phyloP scores from a whole-genome alignment of 2,888 invertebrate genomes.

The Rosalia funebris region DNA sequence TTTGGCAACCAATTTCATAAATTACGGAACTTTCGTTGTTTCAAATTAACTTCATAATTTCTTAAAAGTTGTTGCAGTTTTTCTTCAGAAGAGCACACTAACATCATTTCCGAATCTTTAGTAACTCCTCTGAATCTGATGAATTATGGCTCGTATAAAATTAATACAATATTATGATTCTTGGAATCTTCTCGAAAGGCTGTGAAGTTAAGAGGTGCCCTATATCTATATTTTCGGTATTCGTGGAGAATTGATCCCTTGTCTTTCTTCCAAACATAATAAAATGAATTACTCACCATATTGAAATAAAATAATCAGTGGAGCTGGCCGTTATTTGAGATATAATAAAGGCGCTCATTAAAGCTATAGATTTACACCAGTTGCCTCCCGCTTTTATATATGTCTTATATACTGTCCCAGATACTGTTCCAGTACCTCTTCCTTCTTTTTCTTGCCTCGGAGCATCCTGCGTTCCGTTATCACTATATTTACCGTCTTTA shows the following conservation, averaged over 20 bases:
- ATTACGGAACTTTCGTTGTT: too few relatives aligned
- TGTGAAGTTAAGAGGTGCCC: too few relatives aligned
- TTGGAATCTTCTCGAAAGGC: too few relatives aligned
- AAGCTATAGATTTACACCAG: slow-evolving; percentile 61
- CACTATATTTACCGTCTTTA: slow-evolving; percentile 22
- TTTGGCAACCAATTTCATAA: too few relatives aligned
- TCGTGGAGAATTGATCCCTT: slow-evolving; percentile 24
- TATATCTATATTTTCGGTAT: too few relatives aligned
- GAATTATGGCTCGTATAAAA: too few relatives aligned
- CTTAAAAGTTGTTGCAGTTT: too few relatives aligned
- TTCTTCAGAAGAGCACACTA: too few relatives aligned
- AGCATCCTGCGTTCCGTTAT: slow-evolving; percentile 30
- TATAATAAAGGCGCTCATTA: slow-evolving; percentile 67
- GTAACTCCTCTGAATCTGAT: too few relatives aligned
- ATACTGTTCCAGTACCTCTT: slow-evolving; percentile 69
- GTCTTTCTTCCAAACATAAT: not conserved
- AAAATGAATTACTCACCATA: slow-evolving; percentile 68
- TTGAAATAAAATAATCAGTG: slow-evolving; percentile 82
- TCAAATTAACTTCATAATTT: too few relatives aligned
- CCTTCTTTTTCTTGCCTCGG: slow-evolving; percentile 67
- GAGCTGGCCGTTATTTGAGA: slow-evolving; percentile 78
- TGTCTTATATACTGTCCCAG: slow-evolving; percentile 68
- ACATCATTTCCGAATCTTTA: too few relatives aligned
- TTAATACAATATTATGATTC: too few relatives aligned
- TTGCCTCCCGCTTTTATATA: slow-evolving; percentile 80